Evolutionary conservation across 1,140 invertebrate genomes (phyloP), one percentile per base, ranked within the genome.

Genomic region (Brachionus asplanchnoidis): DNA sequence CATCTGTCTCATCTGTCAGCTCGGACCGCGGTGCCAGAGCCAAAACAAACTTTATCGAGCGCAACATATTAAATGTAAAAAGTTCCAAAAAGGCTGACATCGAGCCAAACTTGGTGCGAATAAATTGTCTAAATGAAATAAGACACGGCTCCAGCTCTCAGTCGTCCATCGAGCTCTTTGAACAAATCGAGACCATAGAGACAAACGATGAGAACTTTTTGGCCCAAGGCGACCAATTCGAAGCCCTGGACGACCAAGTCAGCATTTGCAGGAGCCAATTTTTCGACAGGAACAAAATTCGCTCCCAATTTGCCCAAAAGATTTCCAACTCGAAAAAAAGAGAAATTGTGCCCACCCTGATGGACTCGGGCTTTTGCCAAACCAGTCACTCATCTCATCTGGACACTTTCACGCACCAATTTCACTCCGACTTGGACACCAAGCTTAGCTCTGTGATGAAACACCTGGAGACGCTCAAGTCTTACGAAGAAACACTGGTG

Each of bases 131-230:
- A 2, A 73, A 73, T 42, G 68, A 73, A 7, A 20, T 42, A 11
- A 73, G 42, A 5, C 66, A 17, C 9, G 23, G n/a, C 32, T 12
- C 66, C 3, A 68, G 66, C 23, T 12, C 26, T 28, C 26, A 32
- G 6, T 68, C 66, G 3, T 73, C 68, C 17, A 42, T 73, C 11
- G 68, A 73, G 17, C 32, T 73, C 6, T 73, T 7, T 42, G 68
- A 73, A 73, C 12, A 73, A 73, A 73, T 73, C n/a, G 68, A 73
- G 42, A 73, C 68, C 7, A 73, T 73, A 36, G 68, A 73, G 14
- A 73, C 68, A 42, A 73, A 42, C 20, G 68, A 73, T 42, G 26
- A 36, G 2, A 73, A 42, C 32, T 73, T 17, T 73, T 73, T 73
- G 20, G 2, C 40, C 12, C 68, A 73, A 42, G 68, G 68, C 20